Evolutionary conservation across 2,797 vertebrate genomes (phyloP).

Genomic region (Neosilurus mollespiculum): DNA sequence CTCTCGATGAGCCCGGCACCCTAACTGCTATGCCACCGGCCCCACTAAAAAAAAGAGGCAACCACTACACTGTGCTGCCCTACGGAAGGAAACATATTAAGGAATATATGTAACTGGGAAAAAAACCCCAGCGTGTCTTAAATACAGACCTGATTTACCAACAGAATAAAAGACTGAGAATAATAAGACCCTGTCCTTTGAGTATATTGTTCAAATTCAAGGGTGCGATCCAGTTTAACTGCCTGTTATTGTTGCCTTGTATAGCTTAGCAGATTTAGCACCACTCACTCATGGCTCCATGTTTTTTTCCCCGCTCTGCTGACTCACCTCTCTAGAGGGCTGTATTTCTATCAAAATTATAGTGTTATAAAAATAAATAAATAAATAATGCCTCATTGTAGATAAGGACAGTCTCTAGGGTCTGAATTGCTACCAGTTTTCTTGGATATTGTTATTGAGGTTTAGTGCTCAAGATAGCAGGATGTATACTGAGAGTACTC

Average conservation of each 20-base stretch:
- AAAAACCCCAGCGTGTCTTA: background rate
- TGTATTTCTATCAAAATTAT: constrained; percentile 21
- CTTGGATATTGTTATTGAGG: constrained; percentile 1
- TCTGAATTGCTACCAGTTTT: background rate
- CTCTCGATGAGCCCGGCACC: too few relatives aligned
- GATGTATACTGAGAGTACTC: background rate
- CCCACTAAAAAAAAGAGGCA: too few relatives aligned
- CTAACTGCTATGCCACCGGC: too few relatives aligned
- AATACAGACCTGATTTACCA: background rate
- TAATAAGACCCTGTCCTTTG: background rate
- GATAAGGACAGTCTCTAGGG: constrained; percentile 7
- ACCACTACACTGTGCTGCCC: too few relatives aligned
- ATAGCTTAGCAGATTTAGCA: constrained; percentile 26
- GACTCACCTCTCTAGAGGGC: constrained; percentile 24
- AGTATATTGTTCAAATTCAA: background rate
- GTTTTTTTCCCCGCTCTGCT: constrained; percentile 15
- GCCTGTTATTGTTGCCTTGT: background rate
- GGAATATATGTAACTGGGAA: background rate
- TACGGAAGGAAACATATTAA: background rate
- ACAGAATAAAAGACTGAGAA: background rate
- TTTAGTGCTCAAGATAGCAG: background rate
- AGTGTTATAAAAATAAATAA: constrained; percentile 37
- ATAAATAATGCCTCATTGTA: constrained; percentile 34
- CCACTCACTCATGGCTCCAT: background rate
- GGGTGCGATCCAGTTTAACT: background rate